These are phyloP conservation scores for Tautogolabrus adspersus DNA, from an alignment of 2,113 vertebrate genomes.

Conservation along the genomic window DNA sequence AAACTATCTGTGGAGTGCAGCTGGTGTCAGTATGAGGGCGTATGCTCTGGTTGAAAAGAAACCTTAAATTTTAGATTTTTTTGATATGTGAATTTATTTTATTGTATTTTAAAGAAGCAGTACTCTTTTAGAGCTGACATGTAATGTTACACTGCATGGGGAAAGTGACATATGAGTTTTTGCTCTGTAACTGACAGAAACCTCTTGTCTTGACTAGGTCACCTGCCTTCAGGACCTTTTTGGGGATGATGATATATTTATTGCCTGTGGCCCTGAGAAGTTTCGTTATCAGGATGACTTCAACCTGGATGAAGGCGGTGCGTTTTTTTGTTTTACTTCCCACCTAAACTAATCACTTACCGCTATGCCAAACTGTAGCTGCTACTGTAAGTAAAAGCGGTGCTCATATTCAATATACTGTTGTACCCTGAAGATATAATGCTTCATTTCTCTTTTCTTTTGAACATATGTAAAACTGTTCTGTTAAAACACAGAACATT, in stretches of 20 bases:
- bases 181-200: constrained; percentile 5
- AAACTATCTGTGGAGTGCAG: background rate
- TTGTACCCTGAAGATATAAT: background rate
- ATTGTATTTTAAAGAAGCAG: background rate
- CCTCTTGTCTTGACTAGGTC: constrained; percentile 83
- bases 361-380: background rate
- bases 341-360: too few relatives aligned
- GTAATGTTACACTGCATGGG: background rate
- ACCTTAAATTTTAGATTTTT: background rate
- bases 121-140: background rate
- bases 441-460: too few relatives aligned
- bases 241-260: constrained; percentile 97
- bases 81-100: background rate
- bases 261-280: constrained; percentile 99
- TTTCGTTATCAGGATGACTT: constrained; percentile 99
- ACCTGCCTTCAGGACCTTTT: constrained; percentile 98
- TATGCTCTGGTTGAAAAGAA: background rate
- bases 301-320: constrained; percentile 96
- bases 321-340: background rate
- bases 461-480: background rate
- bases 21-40: background rate
- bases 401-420: background rate
- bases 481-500: background rate
- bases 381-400: background rate
- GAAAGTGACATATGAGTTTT: background rate